These are phyloP conservation scores for Chrysotoxum bicinctum DNA, from an alignment of 2,888 invertebrate species.

Conservation along the genomic window DNA sequence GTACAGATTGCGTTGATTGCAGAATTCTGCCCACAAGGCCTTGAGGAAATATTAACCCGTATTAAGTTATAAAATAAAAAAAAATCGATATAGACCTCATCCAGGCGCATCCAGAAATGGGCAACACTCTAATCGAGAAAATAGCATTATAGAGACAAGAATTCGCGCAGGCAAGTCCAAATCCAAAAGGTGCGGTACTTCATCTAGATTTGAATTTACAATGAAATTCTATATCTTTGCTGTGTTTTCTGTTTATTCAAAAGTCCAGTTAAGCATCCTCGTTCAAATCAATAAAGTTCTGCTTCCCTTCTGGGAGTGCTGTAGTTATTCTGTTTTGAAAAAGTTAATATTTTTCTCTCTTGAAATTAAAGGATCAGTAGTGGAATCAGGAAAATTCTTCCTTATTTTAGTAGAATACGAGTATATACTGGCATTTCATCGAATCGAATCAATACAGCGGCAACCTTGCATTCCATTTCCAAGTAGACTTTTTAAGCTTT, in stretches of 20 bases:
- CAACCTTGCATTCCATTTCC: too few species aligned
- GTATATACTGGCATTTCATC: too few species aligned
- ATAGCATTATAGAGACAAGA: slow-evolving; percentile 2
- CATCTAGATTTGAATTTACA: slow-evolving; percentile 62
- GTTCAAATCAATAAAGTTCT: slow-evolving; percentile 9
- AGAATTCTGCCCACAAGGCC: slow-evolving; percentile 48
- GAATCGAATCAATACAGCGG: too few species aligned
- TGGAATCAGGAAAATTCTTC: neutral
- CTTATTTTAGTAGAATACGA: too few species aligned
- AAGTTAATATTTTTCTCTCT: neutral
- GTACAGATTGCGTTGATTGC: slow-evolving; percentile 59
- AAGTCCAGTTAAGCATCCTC: slow-evolving; percentile 20
- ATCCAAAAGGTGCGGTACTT: slow-evolving; percentile 53
- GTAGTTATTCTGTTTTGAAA: neutral
- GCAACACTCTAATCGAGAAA: neutral
- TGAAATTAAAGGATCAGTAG: neutral
- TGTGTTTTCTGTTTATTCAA: slow-evolving; percentile 37
- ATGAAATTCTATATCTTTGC: slow-evolving; percentile 46
- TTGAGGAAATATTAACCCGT: slow-evolving; percentile 30
- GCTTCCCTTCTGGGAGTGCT: slow-evolving; percentile 37
- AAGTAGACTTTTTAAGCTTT: too few species aligned
- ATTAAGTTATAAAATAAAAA: slow-evolving; percentile 60
- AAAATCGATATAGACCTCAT: neutral
- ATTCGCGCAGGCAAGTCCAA: neutral
- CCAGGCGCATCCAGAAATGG: slow-evolving; percentile 3